These are phyloP conservation scores for Ifrita kowaldi DNA, from an alignment of 2,113 vertebrate species.

Conservation along the genomic window DNA sequence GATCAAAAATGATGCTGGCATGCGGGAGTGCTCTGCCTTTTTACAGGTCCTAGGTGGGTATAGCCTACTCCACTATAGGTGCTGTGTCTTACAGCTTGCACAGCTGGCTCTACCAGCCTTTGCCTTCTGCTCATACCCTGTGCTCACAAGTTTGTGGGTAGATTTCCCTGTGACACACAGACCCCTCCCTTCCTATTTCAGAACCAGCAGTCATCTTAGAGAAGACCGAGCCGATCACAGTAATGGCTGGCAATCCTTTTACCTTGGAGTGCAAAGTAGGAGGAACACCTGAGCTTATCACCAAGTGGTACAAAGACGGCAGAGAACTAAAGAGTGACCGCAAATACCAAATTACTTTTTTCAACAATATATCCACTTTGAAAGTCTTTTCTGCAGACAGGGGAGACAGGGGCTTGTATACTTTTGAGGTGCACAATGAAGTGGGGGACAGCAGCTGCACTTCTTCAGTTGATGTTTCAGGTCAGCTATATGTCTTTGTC, in stretches of 20 bases:
- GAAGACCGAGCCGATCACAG: constrained; percentile 89
- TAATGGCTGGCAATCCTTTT: constrained; percentile 89
- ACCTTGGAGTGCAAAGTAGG: constrained; percentile 87
- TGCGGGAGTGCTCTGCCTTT: constrained; percentile 87
- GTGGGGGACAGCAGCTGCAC: constrained; percentile 93
- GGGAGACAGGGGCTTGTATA: constrained; percentile 88
- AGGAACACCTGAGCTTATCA: constrained; percentile 89
- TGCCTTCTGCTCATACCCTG: background rate
- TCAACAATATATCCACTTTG: constrained; percentile 84
- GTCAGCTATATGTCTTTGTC: constrained; percentile 71
- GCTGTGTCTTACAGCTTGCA: background rate
- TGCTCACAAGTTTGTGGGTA: background rate
- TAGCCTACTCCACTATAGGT: background rate
- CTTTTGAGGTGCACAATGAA: constrained; percentile 90
- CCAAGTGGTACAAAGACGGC: constrained; percentile 93
- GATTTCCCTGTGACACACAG: background rate
- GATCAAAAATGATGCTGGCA: constrained; percentile 94
- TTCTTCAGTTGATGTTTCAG: constrained; percentile 88
- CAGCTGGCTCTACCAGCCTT: background rate
- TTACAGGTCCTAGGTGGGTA: constrained; percentile 93
- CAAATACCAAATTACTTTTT: constrained; percentile 90
- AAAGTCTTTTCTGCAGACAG: constrained; percentile 88
- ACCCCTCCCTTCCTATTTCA: constrained; percentile 72
- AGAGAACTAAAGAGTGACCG: constrained; percentile 86
- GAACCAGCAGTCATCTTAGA: constrained; percentile 94